phyloP scores from a whole-genome alignment of 1,140 invertebrate species.

The Eueides isabella region DNA sequence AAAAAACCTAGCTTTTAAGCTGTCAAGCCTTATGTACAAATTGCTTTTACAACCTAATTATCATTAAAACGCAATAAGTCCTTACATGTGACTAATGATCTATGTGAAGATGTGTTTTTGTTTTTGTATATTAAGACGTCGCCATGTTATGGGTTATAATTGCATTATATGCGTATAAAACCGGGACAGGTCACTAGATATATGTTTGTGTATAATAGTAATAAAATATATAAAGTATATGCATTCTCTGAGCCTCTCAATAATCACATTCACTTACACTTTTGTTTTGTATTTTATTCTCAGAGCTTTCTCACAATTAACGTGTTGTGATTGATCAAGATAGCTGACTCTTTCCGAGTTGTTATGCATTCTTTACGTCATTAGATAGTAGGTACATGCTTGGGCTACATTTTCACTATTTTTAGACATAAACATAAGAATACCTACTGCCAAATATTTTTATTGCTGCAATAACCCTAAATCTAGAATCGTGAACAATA shows the following conservation, averaged over 20 bases:
- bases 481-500: no score
- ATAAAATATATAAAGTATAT: neutral
- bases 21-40: neutral
- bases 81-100: neutral
- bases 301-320: conserved; percentile 61
- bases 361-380: conserved; percentile 25
- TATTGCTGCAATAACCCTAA: no score
- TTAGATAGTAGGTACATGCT: neutral
- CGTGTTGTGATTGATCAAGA: conserved; percentile 50
- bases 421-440: neutral
- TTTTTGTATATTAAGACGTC: neutral
- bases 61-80: neutral
- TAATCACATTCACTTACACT: conserved; percentile 35
- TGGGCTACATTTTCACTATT: neutral
- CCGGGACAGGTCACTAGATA: neutral
- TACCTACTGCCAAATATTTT: no score
- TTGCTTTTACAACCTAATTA: neutral
- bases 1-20: neutral
- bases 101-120: neutral
- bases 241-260: neutral
- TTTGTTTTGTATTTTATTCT: conserved; percentile 58
- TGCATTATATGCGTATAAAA: neutral
- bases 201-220: neutral
- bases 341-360: conserved; percentile 36
- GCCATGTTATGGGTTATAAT: neutral